Conservation (phyloP, 2,888 invertebrate genomes). For the Cataglyphis albicans region DNA sequence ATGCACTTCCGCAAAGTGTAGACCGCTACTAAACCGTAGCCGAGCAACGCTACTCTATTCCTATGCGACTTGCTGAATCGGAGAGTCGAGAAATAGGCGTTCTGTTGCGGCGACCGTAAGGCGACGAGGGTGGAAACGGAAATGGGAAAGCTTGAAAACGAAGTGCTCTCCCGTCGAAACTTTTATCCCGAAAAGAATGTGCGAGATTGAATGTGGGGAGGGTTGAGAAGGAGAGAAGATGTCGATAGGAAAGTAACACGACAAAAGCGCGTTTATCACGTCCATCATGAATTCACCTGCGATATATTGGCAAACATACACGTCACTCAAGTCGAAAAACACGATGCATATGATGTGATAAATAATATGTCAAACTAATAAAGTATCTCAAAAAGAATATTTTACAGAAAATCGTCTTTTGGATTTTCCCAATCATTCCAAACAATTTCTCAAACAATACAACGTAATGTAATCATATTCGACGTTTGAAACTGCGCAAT, state of each 20-base stretch:
- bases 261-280: constrained; percentile 46
- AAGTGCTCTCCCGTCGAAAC: constrained; percentile 61
- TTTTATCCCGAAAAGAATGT: constrained; percentile 63
- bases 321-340: background rate
- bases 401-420: background rate
- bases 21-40: constrained; percentile 67
- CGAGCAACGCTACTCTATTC: constrained; percentile 54
- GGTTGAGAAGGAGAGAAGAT: constrained; percentile 42
- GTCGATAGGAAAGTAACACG: constrained; percentile 51
- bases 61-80: constrained; percentile 68
- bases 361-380: background rate
- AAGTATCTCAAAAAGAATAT: background rate
- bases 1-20: constrained; percentile 70
- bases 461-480: constrained; percentile 25
- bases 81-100: constrained; percentile 59
- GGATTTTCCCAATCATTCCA: background rate
- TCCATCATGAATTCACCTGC: constrained; percentile 13
- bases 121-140: constrained; percentile 46
- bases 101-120: constrained; percentile 53
- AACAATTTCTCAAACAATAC: background rate
- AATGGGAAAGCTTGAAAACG: constrained; percentile 72
- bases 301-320: background rate
- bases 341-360: background rate
- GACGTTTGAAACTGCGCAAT: background rate
- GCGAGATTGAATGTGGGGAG: constrained; percentile 39